Percentiles rank a stretch among this genome's conserved stretches.
Evolutionary conservation across 2,888 invertebrate species (phyloP).

Genomic region (Lasioglossum vierecki): DNA sequence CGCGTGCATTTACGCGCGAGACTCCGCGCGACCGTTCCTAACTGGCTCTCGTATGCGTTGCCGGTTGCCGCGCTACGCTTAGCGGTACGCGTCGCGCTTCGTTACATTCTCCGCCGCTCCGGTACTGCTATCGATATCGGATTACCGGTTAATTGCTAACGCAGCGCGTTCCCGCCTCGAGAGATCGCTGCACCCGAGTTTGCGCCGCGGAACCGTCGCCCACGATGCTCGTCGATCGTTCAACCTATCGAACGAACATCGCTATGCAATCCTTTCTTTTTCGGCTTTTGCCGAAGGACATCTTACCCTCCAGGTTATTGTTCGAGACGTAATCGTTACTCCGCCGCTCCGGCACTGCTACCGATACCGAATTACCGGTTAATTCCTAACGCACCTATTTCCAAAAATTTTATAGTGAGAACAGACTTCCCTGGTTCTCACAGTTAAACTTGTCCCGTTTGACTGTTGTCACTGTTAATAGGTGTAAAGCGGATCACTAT

Average conservation of each 20-base stretch:
- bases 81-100: conserved; percentile 36
- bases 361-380: conserved; percentile 60
- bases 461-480: no score
- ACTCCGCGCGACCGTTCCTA: conserved; percentile 18
- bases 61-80: conserved; percentile 17
- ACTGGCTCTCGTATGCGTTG: conserved; percentile 26
- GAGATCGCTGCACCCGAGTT: conserved; percentile 48
- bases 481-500: no score
- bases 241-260: not conserved
- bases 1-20: conserved; percentile 13
- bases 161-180: conserved; percentile 37
- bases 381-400: conserved; percentile 33
- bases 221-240: not conserved
- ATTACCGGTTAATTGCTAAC: conserved; percentile 54
- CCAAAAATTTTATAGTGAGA: no score
- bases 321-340: not conserved
- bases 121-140: conserved; percentile 54
- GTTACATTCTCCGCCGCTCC: conserved; percentile 24
- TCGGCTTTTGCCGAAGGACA: not conserved
- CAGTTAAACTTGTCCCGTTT: no score
- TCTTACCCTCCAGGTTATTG: not conserved
- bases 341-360: conserved; percentile 26
- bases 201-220: conserved; percentile 13
- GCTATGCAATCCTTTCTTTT: not conserved
- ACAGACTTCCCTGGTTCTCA: no score